Percentiles rank a stretch among this genome's conserved stretches.
phyloP scores from a whole-genome alignment of 2,888 invertebrate genomes.

The Bursaphelenchus okinawaensis region DNA sequence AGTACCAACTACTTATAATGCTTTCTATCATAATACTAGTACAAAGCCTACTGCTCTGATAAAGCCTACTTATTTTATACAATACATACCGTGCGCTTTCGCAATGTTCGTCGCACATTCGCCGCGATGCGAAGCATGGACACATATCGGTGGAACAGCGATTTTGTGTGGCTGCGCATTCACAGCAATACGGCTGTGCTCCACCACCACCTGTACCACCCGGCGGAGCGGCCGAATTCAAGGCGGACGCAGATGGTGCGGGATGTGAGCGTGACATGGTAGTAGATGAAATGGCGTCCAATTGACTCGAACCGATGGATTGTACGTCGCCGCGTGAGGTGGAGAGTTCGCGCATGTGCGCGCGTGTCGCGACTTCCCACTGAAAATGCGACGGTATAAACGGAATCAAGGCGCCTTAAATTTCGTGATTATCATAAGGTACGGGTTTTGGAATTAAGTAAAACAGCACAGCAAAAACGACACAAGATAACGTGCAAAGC shows the following conservation, averaged over 20 bases:
- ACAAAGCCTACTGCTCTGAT: no score
- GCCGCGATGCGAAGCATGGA: slow-evolving; percentile 53
- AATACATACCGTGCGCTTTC: slow-evolving; percentile 49
- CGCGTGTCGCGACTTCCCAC: slow-evolving; percentile 7
- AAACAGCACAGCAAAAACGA: no score
- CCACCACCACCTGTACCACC: background rate
- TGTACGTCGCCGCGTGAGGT: slow-evolving; percentile 7
- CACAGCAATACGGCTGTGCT: slow-evolving; percentile 46
- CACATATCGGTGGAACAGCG: slow-evolving; percentile 55
- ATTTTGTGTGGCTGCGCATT: slow-evolving; percentile 54
- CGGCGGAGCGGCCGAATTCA: background rate
- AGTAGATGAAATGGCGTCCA: slow-evolving; percentile 11
- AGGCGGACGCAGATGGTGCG: background rate
- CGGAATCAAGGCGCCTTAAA: no score
- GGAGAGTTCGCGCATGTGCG: slow-evolving; percentile 10
- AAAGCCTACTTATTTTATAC: no score
- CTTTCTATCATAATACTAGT: no score
- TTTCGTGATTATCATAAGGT: no score
- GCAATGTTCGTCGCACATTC: slow-evolving; percentile 58
- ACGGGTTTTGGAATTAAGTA: no score
- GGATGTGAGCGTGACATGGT: slow-evolving; percentile 12
- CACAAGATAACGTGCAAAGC: no score
- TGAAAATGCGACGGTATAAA: background rate
- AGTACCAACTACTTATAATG: no score
- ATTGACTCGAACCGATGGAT: slow-evolving; percentile 7